A percentile compares a stretch with the other conserved stretches of the same genome.
Conservation (phyloP, 92 coral and sea anemone species). For the Zoanthus sansibaricus region DNA sequence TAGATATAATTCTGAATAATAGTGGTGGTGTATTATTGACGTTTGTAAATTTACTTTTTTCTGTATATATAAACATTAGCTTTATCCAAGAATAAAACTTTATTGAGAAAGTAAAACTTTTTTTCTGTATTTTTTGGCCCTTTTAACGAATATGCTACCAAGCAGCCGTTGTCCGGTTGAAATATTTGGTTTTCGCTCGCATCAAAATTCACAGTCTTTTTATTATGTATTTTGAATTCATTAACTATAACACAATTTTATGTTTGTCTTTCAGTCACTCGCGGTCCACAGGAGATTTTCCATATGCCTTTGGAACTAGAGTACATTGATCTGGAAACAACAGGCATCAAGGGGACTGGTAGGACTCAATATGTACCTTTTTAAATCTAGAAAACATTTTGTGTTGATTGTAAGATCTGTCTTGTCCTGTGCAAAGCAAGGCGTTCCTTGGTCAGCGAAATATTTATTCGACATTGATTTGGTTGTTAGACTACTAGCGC, state of each 20-base stretch:
- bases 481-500: constrained; percentile 47
- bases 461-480: constrained; percentile 15
- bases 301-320: constrained; percentile 78
- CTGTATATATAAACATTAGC: neutral
- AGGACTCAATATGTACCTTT: constrained; percentile 18
- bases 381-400: constrained; percentile 9
- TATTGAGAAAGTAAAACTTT: neutral
- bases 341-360: constrained; percentile 86
- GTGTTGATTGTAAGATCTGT: neutral
- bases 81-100: neutral
- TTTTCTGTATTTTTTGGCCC: neutral
- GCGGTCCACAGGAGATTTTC: constrained; percentile 32
- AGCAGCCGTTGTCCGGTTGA: constrained; percentile 32
- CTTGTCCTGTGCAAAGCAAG: neutral
- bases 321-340: constrained; percentile 86
- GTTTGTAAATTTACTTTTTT: neutral
- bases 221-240: constrained; percentile 52
- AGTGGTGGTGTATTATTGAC: neutral
- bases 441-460: constrained; percentile 37
- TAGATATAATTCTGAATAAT: constrained; percentile 34
- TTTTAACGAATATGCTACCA: constrained; percentile 19
- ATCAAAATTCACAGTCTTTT: constrained; percentile 44
- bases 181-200: constrained; percentile 45
- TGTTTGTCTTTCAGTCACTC: constrained; percentile 45
- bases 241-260: constrained; percentile 48